phyloP scores from a whole-genome alignment of 2,888 invertebrate genomes.

The Metallyticus violacea region DNA sequence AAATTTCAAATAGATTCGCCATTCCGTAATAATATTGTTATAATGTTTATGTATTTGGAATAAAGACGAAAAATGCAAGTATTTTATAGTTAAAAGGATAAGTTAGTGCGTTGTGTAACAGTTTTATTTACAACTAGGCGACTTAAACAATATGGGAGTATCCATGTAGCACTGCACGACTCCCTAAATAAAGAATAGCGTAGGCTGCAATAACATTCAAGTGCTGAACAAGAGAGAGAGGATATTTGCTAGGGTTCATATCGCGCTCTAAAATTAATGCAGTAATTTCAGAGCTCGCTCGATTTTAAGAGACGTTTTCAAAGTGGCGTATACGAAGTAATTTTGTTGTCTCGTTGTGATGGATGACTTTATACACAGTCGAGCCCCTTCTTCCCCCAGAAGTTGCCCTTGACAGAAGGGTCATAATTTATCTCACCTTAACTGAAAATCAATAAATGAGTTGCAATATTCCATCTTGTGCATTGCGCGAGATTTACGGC shows the following conservation, averaged over 20 bases:
- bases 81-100: too few species aligned
- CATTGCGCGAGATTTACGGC: too few species aligned
- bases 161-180: background rate
- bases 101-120: too few species aligned
- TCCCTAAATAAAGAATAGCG: background rate
- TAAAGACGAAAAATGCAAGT: too few species aligned
- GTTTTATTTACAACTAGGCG: too few species aligned
- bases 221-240: background rate
- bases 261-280: background rate
- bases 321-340: background rate
- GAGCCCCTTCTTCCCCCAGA: background rate
- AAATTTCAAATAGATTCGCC: too few species aligned
- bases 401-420: background rate
- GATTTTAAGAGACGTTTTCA: background rate
- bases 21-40: too few species aligned
- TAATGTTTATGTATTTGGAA: too few species aligned
- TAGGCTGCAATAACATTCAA: background rate
- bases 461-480: background rate
- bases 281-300: background rate
- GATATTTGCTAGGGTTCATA: background rate
- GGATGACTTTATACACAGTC: background rate
- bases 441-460: background rate
- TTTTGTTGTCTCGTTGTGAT: background rate
- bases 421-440: background rate
- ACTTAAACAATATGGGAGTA: background rate